These are phyloP conservation scores for Eptatretus burgeri DNA, from an alignment of 2,113 vertebrate species.

Conservation along the genomic window DNA sequence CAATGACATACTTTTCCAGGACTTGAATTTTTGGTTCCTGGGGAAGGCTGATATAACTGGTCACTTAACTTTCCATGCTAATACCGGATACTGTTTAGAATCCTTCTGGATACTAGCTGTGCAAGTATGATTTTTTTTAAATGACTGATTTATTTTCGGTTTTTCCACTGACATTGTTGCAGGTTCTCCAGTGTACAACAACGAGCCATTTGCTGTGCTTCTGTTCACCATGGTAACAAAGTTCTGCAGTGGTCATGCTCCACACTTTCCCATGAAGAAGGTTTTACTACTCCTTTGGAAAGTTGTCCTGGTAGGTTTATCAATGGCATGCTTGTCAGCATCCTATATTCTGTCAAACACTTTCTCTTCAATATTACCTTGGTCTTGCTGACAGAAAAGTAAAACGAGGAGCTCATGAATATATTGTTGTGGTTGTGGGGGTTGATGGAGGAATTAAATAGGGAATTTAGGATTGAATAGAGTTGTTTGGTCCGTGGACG, in stretches of 20 bases:
- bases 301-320: slow-evolving; percentile 50
- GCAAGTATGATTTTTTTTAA: not conserved
- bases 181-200: slow-evolving; percentile 68
- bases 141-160: slow-evolving; percentile 6
- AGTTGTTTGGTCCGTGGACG: no score
- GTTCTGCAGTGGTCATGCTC: slow-evolving; percentile 82
- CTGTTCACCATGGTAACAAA: slow-evolving; percentile 88
- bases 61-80: not conserved
- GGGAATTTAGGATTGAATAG: no score
- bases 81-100: not conserved
- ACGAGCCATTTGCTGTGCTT: slow-evolving; percentile 73
- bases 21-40: no score
- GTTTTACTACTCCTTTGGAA: slow-evolving; percentile 73
- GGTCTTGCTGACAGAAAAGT: no score
- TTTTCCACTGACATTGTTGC: not conserved
- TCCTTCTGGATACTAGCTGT: not conserved
- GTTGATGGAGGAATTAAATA: no score
- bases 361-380: no score
- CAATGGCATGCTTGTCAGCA: not conserved
- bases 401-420: no score
- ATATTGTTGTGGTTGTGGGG: no score
- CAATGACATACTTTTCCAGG: no score
- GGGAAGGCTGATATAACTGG: not conserved
- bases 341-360: no score
- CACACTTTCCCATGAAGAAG: slow-evolving; percentile 93